These are phyloP conservation scores for Zapornia atra DNA, from an alignment of 2,113 vertebrate genomes.

Conservation along the genomic window DNA sequence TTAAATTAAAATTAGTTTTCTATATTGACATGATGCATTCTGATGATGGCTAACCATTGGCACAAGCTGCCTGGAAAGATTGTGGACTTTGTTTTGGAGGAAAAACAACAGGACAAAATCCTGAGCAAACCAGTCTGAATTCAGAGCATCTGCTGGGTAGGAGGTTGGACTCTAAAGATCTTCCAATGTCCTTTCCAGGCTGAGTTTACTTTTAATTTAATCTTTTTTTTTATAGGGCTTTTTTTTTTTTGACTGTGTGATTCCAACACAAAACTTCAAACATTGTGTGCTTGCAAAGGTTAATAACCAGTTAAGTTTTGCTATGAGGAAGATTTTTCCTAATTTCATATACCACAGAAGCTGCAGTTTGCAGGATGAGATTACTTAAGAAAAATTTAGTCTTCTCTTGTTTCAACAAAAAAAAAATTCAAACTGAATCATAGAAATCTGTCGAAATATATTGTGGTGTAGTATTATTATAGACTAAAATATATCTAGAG, in stretches of 20 bases:
- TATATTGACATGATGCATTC: background rate
- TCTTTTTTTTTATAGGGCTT: background rate
- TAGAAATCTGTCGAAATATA: background rate
- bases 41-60: background rate
- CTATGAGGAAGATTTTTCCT: background rate
- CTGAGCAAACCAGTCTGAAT: background rate
- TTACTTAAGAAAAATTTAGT: background rate
- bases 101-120: too few relatives aligned
- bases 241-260: background rate
- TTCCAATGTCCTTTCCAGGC: background rate
- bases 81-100: background rate
- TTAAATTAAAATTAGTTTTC: background rate
- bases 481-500: background rate
- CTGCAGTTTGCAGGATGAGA: background rate
- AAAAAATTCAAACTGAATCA: background rate
- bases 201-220: background rate
- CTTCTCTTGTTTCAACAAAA: background rate
- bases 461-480: background rate
- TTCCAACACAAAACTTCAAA: background rate
- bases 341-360: background rate
- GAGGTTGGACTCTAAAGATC: background rate
- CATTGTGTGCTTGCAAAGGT: background rate
- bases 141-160: background rate
- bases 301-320: background rate
- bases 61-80: background rate